A percentile compares a stretch with the other conserved stretches of the same genome.
Conservation (phyloP, 2,888 invertebrate species). For the Hypena proboscidalis region DNA sequence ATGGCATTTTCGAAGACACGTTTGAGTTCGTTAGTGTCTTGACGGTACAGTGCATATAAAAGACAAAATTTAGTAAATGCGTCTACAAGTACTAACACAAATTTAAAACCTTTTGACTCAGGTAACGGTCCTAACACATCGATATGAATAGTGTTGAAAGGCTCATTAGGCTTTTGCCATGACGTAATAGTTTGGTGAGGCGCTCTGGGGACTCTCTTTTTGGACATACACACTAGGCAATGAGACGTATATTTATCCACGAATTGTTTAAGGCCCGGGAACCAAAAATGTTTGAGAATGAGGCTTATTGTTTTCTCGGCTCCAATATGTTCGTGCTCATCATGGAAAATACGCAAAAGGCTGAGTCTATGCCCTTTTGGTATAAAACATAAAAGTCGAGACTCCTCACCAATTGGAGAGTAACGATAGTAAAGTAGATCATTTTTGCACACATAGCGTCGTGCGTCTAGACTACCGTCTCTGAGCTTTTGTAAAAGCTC, state of each 20-base stretch:
- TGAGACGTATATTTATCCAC: constrained; percentile 7
- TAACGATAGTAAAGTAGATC: constrained; percentile 7
- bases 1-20: constrained; percentile 12
- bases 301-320: constrained; percentile 14
- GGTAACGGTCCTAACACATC: constrained; percentile 27
- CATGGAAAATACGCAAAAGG: constrained; percentile 10
- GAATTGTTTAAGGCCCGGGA: constrained; percentile 10
- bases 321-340: constrained; percentile 20
- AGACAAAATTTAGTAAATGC: constrained; percentile 17
- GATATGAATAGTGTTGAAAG: constrained; percentile 27
- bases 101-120: constrained; percentile 9
- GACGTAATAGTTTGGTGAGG: neutral
- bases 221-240: constrained; percentile 16
- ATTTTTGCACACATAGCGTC: neutral
- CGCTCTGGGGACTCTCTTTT: constrained; percentile 15
- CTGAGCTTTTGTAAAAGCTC: constrained; percentile 24
- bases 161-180: neutral
- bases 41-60: constrained; percentile 11
- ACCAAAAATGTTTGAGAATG: constrained; percentile 24
- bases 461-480: constrained; percentile 9
- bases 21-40: constrained; percentile 35
- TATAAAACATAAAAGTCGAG: neutral
- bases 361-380: neutral
- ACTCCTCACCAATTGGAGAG: neutral
- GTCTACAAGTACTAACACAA: constrained; percentile 15